Percentiles rank a stretch among this genome's conserved stretches.
Evolutionary conservation across 2,888 invertebrate species (phyloP).

Genomic region (Archips crataeganus): DNA sequence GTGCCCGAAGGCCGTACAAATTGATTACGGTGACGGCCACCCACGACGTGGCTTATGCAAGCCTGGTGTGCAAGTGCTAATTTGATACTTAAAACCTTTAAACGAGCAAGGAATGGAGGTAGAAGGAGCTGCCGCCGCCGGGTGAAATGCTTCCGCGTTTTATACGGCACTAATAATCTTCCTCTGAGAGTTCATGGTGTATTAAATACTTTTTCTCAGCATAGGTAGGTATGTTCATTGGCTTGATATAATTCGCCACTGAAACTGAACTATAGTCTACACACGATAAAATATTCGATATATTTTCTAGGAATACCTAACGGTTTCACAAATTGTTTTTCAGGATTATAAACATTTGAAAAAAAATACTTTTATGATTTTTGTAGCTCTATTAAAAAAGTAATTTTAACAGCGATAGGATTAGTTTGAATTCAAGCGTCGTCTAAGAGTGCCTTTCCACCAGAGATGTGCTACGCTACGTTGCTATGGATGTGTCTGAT

Average conservation of each 20-base stretch:
- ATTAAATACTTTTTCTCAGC: too few relatives aligned
- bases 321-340: too few relatives aligned
- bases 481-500: too few relatives aligned
- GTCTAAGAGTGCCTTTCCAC: too few relatives aligned
- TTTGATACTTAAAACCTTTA: constrained; percentile 36
- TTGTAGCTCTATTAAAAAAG: too few relatives aligned
- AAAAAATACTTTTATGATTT: too few relatives aligned
- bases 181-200: background rate
- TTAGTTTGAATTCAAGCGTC: too few relatives aligned
- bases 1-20: constrained; percentile 78
- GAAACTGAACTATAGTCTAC: background rate
- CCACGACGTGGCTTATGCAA: constrained; percentile 70
- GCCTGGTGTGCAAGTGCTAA: constrained; percentile 53
- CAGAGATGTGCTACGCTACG: too few relatives aligned
- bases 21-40: constrained; percentile 79
- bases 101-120: constrained; percentile 7
- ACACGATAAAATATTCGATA: too few relatives aligned
- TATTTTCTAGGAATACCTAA: too few relatives aligned
- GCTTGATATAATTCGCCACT: background rate
- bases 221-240: background rate
- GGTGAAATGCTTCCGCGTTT: constrained; percentile 9
- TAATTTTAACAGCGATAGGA: background rate
- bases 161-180: background rate
- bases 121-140: constrained; percentile 14
- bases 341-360: too few relatives aligned